A percentile compares a stretch with the other conserved stretches of the same genome.
phyloP scores from a whole-genome alignment of 2,113 vertebrate genomes.

The Cyprinodon brontotheroides region DNA sequence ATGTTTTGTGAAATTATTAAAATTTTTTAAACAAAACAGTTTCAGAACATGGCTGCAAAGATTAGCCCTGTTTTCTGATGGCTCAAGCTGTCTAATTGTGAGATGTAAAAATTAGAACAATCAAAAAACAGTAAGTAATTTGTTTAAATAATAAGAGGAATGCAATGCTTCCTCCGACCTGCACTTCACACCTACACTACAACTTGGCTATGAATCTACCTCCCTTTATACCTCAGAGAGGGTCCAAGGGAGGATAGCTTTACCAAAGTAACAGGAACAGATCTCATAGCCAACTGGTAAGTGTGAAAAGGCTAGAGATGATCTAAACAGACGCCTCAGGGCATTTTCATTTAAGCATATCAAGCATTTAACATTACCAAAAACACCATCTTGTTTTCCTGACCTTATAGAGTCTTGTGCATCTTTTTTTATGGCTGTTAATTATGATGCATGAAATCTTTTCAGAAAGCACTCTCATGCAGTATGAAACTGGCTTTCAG shows the following conservation, averaged over 20 bases:
- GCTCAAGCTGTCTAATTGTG: too few species aligned
- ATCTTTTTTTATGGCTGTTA: not conserved
- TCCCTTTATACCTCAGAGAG: not conserved
- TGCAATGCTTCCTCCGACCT: too few species aligned
- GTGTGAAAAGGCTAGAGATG: too few species aligned
- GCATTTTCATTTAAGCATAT: not conserved
- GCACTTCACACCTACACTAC: not conserved
- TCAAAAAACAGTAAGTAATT: not conserved
- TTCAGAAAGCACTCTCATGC: not conserved
- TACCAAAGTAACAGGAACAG: not conserved
- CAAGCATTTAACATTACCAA: not conserved
- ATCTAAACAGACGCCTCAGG: not conserved
- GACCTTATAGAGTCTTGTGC: not conserved
- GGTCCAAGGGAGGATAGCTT: not conserved
- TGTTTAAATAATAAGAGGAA: not conserved
- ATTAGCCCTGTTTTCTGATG: too few species aligned
- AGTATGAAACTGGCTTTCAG: not conserved
- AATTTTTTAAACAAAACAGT: not conserved
- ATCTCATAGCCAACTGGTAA: not conserved
- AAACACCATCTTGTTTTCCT: not conserved
- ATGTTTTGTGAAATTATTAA: too few species aligned
- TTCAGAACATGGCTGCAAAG: too few species aligned
- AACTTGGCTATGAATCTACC: not conserved
- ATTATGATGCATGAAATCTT: not conserved
- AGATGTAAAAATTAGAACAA: not conserved